Evolutionary conservation across 2,888 invertebrate genomes (phyloP), one percentile per base, ranked within the genome.

Genomic region (Sisyra terminalis): DNA sequence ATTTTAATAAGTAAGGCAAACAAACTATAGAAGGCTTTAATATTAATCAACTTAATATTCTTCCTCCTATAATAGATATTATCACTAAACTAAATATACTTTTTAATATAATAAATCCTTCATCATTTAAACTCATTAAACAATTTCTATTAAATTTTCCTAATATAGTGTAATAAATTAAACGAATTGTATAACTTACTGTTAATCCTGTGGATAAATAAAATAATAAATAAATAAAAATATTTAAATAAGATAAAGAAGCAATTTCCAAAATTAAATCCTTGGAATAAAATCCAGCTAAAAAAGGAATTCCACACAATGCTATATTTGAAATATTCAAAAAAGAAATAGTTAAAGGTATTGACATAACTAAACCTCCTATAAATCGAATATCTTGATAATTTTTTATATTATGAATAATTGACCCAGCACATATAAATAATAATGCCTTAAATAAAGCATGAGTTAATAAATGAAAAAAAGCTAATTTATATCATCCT

Each of bases 361-460:
- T n/a, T n/a, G n/a, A n/a, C n/a, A n/a, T 49, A 45, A 63, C 58
- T 54, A 74, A 52, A 0, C 65, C 58, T 0, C 73, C 71, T 51
- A 75, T 70, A 59, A 51, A 63, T 3, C 78, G 78, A 67, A 78
- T 73, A 73, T 80, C 78, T 58, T 81, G 80, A 53, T 55, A 65
- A 65, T 73, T 68, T 50, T 65, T n/a, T n/a, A n/a, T n/a, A n/a
- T n/a, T n/a, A n/a, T n/a, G n/a, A n/a, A n/a, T n/a, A n/a, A n/a
- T n/a, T 40, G 67, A 61, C 0, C 80, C 81, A 0, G 77, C 74
- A 68, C 78, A 77, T 54, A 81, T 68, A 71, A 81, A 80, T 59
- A 79, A 66, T 60, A 78, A 66, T 50, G 79, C 77, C 49, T 82
- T 82, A 75, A 81, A 81, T 62, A 82, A n/a, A n/a, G n/a, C n/a